Base-by-base conservation (phyloP, 2,888 invertebrate genomes). In the Epinotia demarniana region DNA sequence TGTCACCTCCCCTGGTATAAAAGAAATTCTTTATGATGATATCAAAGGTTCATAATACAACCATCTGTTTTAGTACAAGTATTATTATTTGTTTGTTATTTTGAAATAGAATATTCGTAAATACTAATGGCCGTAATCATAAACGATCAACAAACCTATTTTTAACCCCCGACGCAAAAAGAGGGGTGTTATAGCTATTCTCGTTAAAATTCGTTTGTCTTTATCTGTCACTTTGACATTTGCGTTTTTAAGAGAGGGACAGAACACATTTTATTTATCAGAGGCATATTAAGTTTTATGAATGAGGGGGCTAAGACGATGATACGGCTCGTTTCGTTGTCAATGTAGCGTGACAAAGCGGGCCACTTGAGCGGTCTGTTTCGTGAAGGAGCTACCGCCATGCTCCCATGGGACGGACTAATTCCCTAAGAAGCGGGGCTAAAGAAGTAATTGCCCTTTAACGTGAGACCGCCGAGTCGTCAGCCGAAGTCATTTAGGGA, bases 401-500 rank as follows among this genome's bases (percentile, higher is more conserved):
- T 80, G 77, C 81, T 86, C 88, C 87, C 87, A 82, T 80, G 87
- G 88, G 89, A 83, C 78, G 82, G 77, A 80, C 81, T 87, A 87
- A 86, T 85, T 80, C 79, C 80, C 78, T 80, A 81, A 80, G 80
- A 84, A 86, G 80, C 82, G 78, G 80, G 79, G 81, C 84, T 87
- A 84, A 89, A 87, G 82, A 85, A 86, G 80, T 87, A 89, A 89
- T 85, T 87, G 86, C 83, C 84, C 80, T 82, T 83, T 82, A 77
- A 71, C 77, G 75, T 77, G 74, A 67, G 72, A 79, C 78, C 76
- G 76, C 76, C 78, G 79, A 61, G 12, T 27, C 46, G 19, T 43
- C 77, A 77, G 76, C 76, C 76, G 79, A 81, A 79, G 84, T 86
- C 83, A 78, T 83, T 80, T 80, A 78, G 77, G 79, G 78, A 77